Conservation (phyloP, 2,797 vertebrate genomes). For the Danio choprae region DNA sequence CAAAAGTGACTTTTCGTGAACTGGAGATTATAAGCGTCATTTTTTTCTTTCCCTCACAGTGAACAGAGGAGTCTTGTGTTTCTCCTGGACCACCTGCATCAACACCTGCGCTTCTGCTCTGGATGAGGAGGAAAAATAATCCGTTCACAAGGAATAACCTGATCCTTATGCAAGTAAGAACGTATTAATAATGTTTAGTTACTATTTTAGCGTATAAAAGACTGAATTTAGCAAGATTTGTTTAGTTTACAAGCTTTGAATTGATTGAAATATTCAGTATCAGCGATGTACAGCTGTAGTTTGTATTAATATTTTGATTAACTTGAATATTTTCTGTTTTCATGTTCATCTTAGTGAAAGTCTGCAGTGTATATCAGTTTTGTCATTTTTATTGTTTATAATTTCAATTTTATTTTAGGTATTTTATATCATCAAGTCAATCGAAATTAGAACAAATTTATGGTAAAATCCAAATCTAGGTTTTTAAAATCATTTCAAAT, state of each 20-base stretch:
- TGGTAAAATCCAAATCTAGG: too few species aligned
- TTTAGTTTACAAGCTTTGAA: background rate
- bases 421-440: background rate
- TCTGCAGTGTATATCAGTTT: too few species aligned
- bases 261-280: background rate
- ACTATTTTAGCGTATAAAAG: background rate
- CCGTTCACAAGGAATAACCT: background rate
- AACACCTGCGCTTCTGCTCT: background rate
- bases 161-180: conserved; percentile 3
- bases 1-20: background rate
- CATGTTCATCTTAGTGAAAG: background rate
- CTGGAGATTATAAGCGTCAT: background rate
- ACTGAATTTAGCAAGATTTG: background rate
- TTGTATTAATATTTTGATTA: background rate
- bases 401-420: background rate
- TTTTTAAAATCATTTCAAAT: too few species aligned
- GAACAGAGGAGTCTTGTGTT: conserved; percentile 29
- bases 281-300: background rate
- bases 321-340: background rate
- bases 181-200: background rate
- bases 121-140: background rate
- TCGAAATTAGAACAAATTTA: background rate
- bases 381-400: background rate
- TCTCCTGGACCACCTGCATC: conserved; percentile 10
- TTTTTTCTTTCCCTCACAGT: background rate